These are phyloP conservation scores for Medauroidea extradentata DNA, from an alignment of 1,140 invertebrate species.

Conservation along the genomic window DNA sequence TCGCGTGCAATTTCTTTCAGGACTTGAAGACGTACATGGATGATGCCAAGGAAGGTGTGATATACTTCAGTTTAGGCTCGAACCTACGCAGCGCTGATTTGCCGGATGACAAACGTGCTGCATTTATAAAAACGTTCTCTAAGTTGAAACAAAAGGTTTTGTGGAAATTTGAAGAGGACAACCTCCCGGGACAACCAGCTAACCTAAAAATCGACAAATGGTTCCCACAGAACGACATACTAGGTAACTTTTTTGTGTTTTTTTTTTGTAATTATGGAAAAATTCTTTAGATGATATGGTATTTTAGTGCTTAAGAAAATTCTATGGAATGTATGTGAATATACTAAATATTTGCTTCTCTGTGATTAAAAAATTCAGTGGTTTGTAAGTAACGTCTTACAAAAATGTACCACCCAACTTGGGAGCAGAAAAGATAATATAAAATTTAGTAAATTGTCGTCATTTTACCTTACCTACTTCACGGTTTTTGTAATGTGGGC, in stretches of 20 bases:
- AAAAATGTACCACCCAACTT: too few species aligned
- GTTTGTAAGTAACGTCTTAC: too few species aligned
- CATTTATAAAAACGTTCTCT: slow-evolving; percentile 50
- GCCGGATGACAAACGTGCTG: slow-evolving; percentile 29
- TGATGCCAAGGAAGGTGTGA: slow-evolving; percentile 36
- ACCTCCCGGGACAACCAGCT: slow-evolving; percentile 41
- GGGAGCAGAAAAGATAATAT: too few species aligned
- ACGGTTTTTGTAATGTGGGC: too few species aligned
- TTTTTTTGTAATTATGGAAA: too few species aligned
- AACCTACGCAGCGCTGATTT: slow-evolving; percentile 38
- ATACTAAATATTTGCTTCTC: too few species aligned
- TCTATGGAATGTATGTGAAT: too few species aligned
- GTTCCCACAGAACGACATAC: slow-evolving; percentile 64
- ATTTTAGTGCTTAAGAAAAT: too few species aligned
- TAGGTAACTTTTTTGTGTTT: slow-evolving; percentile 37
- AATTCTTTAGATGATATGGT: too few species aligned
- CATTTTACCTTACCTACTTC: too few species aligned
- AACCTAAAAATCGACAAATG: slow-evolving; percentile 59
- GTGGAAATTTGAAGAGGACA: slow-evolving; percentile 56
- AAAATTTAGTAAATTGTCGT: too few species aligned
- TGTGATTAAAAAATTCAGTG: too few species aligned
- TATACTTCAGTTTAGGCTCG: slow-evolving; percentile 47
- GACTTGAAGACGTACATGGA: slow-evolving; percentile 31
- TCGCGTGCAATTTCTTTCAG: slow-evolving; percentile 11
- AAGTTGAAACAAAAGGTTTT: slow-evolving; percentile 55